Percentiles rank a stretch among this genome's conserved stretches.
These are phyloP conservation scores for Camponotus pennsylvanicus DNA, from an alignment of 1,140 invertebrate genomes.

Conservation along the genomic window DNA sequence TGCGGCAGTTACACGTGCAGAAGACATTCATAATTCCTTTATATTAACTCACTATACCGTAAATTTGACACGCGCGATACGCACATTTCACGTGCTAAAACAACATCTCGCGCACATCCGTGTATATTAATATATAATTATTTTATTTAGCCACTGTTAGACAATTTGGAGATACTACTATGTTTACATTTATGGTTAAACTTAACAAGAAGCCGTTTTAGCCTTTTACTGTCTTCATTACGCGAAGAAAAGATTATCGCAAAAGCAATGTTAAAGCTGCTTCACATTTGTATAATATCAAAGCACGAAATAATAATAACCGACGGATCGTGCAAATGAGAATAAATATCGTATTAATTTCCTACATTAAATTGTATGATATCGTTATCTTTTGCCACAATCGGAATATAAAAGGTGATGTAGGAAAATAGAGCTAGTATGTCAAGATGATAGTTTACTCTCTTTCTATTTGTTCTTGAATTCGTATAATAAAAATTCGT, in stretches of 20 bases:
- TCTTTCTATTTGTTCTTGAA: background rate
- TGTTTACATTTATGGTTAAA: background rate
- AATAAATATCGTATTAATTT: slow-evolving; percentile 37
- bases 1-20: background rate
- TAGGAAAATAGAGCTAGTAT: slow-evolving; percentile 11
- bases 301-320: background rate
- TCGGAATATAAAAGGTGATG: background rate
- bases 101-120: background rate
- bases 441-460: background rate
- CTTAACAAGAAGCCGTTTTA: background rate
- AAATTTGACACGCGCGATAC: background rate
- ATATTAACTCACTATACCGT: slow-evolving; percentile 7
- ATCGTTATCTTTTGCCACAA: background rate
- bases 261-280: background rate
- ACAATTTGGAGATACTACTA: background rate
- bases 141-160: background rate
- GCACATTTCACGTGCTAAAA: background rate
- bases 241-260: background rate
- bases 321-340: slow-evolving; percentile 5
- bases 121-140: slow-evolving; percentile 2
- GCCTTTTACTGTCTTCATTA: background rate
- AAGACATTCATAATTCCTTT: slow-evolving; percentile 1
- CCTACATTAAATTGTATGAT: background rate
- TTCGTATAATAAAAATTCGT: background rate
- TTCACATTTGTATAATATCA: background rate